Evolutionary conservation across 1,140 invertebrate genomes (phyloP).

Genomic region (Saccostrea echinata): DNA sequence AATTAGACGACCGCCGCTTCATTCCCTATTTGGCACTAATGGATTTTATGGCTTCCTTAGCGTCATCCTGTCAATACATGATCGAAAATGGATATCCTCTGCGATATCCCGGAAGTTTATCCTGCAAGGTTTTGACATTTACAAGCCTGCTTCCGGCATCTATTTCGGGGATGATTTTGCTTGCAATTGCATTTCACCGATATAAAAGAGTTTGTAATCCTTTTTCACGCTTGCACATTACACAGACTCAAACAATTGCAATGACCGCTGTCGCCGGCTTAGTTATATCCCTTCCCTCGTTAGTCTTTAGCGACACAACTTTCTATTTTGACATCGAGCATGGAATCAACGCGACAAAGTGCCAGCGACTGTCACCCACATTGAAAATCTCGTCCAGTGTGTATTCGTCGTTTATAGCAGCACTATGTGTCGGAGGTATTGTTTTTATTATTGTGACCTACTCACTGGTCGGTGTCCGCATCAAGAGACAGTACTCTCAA

Average conservation of each 20-base stretch:
- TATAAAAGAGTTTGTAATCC: slow-evolving; percentile 8
- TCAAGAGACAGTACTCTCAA: not conserved
- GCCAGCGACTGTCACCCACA: not conserved
- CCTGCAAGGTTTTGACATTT: slow-evolving; percentile 28
- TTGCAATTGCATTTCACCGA: slow-evolving; percentile 19
- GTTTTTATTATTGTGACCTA: not conserved
- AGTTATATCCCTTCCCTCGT: not conserved
- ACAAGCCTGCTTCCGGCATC: slow-evolving; percentile 15
- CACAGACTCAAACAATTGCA: slow-evolving; percentile 13
- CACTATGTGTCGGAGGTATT: not conserved
- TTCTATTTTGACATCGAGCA: not conserved
- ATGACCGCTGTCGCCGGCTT: not conserved
- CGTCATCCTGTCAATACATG: not conserved
- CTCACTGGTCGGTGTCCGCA: not conserved
- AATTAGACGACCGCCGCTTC: not conserved
- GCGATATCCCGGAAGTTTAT: not conserved
- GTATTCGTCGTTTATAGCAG: not conserved
- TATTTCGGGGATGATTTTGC: slow-evolving; percentile 10
- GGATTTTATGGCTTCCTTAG: not conserved
- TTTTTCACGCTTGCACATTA: not conserved
- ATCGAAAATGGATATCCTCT: slow-evolving; percentile 21
- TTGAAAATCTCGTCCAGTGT: not conserved
- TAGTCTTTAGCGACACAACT: not conserved
- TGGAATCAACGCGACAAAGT: not conserved
- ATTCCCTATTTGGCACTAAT: slow-evolving; percentile 5